Evolutionary conservation across 1,140 invertebrate genomes (phyloP), one percentile per base, ranked within the genome.

Genomic region (Bombus polaris): DNA sequence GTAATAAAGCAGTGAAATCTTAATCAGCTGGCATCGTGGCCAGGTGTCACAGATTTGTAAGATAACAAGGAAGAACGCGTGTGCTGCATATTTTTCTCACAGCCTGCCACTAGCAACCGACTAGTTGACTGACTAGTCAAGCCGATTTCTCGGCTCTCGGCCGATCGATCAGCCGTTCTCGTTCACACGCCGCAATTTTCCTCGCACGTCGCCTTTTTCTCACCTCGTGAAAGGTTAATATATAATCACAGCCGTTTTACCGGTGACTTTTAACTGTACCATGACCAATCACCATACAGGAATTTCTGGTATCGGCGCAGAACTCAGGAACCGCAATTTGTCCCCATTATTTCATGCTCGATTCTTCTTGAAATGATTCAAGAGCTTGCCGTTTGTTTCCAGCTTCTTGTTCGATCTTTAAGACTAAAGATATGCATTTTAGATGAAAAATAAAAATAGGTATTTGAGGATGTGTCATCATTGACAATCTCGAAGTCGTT

Each of bases 141-240:
- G 1, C 37, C 62, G 70, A 72, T 86, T 83, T 83, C 72, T 83
- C 53, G 73, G 28, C 44, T 68, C 32, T 22, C 25, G 53, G 5
- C 57, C 66, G 66, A 83, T 81, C 71, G 78, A 81, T 82, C 59
- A 66, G 22, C 47, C 57, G 42, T 84, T 78, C 85, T 53, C 80
- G 37, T 77, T 83, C 74, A 53, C 79, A 82, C 53, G 77, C 71
- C 18, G 68, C 15, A 15, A n/a, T 47, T 72, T 84, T 65, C 72
- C 66, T 44, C 10, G 37, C 59, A 15, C n/a, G 25, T 74, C 57
- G 35, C 53, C 37, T 75, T 83, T 80, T 80, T 28, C 28, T 42
- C 59, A 18, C 13, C 57, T 80, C 47, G 82, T 53, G 71, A 84
- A 85, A 87, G 86, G 59, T 79, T 87, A 85, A n/a, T n/a, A 62